These are phyloP conservation scores for Climacteris rufus DNA, from an alignment of 2,113 vertebrate genomes.

Conservation along the genomic window DNA sequence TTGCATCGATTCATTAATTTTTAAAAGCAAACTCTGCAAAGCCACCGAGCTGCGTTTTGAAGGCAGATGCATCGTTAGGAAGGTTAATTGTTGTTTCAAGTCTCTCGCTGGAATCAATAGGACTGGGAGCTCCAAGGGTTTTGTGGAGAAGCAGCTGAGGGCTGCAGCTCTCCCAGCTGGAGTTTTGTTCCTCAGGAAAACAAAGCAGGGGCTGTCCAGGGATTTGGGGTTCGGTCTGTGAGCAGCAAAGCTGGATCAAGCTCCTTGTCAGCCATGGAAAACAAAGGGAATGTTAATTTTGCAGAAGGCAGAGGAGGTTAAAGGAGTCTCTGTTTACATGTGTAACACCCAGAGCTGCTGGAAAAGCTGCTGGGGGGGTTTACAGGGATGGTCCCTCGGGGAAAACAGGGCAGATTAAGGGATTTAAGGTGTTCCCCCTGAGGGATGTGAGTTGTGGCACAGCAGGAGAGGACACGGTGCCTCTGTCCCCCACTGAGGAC, in stretches of 20 bases:
- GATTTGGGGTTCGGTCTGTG: accelerated
- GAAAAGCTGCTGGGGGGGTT: neutral
- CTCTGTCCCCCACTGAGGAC: neutral
- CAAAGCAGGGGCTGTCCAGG: neutral
- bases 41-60: neutral
- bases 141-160: neutral
- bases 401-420: neutral
- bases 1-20: neutral
- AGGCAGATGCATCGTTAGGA: neutral
- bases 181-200: neutral
- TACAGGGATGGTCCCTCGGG: neutral
- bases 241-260: no score
- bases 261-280: neutral
- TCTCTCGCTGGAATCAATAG: neutral
- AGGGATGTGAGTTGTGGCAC: neutral
- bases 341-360: no score
- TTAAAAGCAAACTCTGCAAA: neutral
- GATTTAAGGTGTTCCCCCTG: neutral
- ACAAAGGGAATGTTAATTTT: neutral
- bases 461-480: accelerated
- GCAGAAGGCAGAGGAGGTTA: neutral
- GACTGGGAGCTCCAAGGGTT: neutral
- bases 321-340: neutral
- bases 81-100: constrained; percentile 30
- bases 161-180: neutral